Evolutionary conservation across 2,113 vertebrate genomes (phyloP).

Genomic region (Stigmatopora argus): DNA sequence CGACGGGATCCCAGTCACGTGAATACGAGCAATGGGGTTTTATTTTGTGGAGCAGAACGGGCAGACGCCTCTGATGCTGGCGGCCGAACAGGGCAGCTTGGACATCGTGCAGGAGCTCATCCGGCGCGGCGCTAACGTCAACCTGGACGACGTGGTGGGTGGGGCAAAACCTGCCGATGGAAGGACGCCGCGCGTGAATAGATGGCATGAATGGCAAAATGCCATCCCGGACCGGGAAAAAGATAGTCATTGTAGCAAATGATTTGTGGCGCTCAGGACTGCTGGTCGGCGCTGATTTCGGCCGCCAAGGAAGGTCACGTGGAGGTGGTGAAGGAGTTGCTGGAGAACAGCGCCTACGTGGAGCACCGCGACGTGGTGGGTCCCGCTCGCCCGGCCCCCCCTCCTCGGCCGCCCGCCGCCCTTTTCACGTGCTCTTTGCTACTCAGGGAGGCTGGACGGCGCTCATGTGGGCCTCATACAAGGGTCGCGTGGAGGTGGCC

Average conservation of each 20-base stretch:
- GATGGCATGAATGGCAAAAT: no score
- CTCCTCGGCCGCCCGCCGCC: no score
- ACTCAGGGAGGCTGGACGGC: conserved; percentile 93
- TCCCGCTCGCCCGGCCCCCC: not conserved
- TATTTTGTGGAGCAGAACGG: conserved; percentile 76
- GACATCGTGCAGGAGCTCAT: conserved; percentile 94
- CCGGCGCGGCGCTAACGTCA: conserved; percentile 89
- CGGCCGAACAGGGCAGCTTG: conserved; percentile 91
- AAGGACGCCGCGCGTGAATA: not conserved
- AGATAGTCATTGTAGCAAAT: no score
- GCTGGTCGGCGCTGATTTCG: conserved; percentile 94
- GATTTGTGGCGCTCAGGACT: conserved; percentile 74
- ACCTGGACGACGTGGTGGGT: conserved; percentile 90
- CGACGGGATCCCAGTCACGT: no score
- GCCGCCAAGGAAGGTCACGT: conserved; percentile 90
- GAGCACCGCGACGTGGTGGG: conserved; percentile 95
- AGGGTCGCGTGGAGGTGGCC: conserved; percentile 82
- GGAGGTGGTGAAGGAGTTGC: conserved; percentile 84
- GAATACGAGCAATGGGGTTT: not conserved
- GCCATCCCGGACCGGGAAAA: no score
- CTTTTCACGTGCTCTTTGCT: conserved; percentile 2
- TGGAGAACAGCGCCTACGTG: conserved; percentile 79
- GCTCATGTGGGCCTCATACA: conserved; percentile 93
- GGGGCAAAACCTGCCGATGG: not conserved
- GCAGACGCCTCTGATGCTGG: conserved; percentile 94